Conservation (phyloP, 1,140 invertebrate genomes). For the Microplitis demolitor region DNA sequence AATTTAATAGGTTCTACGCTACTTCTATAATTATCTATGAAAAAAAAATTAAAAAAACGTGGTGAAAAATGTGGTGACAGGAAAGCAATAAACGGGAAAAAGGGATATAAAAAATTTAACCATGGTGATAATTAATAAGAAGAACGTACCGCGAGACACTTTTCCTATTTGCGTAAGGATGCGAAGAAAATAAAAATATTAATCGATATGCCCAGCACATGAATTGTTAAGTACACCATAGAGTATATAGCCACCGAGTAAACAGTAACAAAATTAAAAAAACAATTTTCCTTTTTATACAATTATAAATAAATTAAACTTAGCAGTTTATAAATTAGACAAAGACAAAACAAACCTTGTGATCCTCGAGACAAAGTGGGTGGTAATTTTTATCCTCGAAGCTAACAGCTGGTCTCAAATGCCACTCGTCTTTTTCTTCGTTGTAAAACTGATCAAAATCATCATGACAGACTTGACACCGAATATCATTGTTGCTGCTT, state of each 20-base stretch:
- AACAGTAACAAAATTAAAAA: not conserved
- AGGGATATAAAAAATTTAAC: slow-evolving; percentile 6
- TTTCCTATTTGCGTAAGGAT: slow-evolving; percentile 48
- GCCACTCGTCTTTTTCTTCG: slow-evolving; percentile 96
- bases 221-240: not conserved
- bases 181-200: slow-evolving; percentile 10
- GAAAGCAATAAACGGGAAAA: slow-evolving; percentile 12
- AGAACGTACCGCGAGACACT: slow-evolving; percentile 55
- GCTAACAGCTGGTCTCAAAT: slow-evolving; percentile 80
- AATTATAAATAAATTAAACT: too few species aligned
- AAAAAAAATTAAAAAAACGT: not conserved
- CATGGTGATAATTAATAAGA: slow-evolving; percentile 30
- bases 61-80: slow-evolving; percentile 11
- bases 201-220: not conserved
- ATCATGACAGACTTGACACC: slow-evolving; percentile 89
- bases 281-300: too few species aligned
- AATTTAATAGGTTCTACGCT: slow-evolving; percentile 1
- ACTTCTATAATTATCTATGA: not conserved
- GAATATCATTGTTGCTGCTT: slow-evolving; percentile 65
- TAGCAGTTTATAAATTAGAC: not conserved
- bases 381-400: slow-evolving; percentile 85
- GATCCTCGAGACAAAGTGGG: slow-evolving; percentile 89
- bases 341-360: slow-evolving; percentile 67
- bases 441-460: slow-evolving; percentile 92
- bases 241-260: not conserved